A percentile compares a stretch with the other conserved stretches of the same genome.
Evolutionary conservation across 2,113 vertebrate genomes (phyloP).

Genomic region (Onychostruthus taczanowskii): DNA sequence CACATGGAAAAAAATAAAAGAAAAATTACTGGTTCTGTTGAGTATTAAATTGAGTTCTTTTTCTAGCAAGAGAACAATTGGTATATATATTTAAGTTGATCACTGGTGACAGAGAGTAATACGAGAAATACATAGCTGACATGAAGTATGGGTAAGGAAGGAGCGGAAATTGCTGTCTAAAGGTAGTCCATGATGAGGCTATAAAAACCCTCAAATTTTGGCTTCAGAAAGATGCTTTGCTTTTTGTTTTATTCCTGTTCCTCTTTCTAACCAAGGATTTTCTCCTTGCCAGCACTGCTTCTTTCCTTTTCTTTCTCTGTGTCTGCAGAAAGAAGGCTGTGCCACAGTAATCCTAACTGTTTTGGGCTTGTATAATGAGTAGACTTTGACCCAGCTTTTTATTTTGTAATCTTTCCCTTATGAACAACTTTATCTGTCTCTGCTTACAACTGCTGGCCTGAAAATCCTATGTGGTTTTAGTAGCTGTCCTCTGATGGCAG

Average conservation of each 20-base stretch:
- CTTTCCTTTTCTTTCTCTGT: not conserved
- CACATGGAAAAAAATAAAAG: not conserved
- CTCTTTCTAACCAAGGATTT: not conserved
- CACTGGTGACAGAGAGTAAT: not conserved
- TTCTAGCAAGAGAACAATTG: not conserved
- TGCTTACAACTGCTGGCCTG: not conserved
- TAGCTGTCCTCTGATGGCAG: not conserved
- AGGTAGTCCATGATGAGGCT: not conserved
- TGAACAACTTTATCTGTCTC: not conserved
- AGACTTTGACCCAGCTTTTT: not conserved
- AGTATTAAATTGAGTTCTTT: not conserved
- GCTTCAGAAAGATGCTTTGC: not conserved
- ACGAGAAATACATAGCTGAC: not conserved
- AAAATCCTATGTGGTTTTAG: not conserved
- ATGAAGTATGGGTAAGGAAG: not conserved
- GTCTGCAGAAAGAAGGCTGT: not conserved
- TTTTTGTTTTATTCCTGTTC: not conserved
- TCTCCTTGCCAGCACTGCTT: not conserved
- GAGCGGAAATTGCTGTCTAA: not conserved
- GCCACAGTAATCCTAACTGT: not conserved
- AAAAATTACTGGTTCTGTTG: not conserved
- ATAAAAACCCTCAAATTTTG: not conserved
- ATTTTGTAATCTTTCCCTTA: not conserved
- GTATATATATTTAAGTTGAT: not conserved
- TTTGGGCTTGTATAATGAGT: not conserved